Conservation (phyloP, 2,888 invertebrate species). For the Diadegma fenestrale region DNA sequence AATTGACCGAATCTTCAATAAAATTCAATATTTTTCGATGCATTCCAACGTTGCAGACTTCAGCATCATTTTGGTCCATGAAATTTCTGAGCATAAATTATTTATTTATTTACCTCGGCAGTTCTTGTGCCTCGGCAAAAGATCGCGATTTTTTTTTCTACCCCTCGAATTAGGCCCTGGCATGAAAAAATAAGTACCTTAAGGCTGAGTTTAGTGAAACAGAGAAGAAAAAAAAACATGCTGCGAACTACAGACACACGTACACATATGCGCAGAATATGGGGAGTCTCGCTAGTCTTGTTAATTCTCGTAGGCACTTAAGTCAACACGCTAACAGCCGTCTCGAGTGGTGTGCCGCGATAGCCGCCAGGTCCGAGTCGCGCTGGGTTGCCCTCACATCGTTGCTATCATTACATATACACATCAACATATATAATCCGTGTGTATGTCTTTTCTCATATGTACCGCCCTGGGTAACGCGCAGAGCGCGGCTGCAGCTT, state of each 20-base stretch:
- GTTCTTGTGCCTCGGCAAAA: background rate
- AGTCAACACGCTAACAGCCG: slow-evolving; percentile 80
- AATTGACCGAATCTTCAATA: too few species aligned
- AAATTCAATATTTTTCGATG: too few species aligned
- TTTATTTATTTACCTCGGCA: background rate
- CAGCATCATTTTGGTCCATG: too few species aligned
- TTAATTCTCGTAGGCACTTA: slow-evolving; percentile 79
- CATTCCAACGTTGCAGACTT: too few species aligned
- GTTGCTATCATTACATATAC: slow-evolving; percentile 52
- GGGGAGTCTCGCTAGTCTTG: slow-evolving; percentile 74
- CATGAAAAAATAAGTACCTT: slow-evolving; percentile 69
- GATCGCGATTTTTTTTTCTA: background rate
- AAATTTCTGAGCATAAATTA: background rate
- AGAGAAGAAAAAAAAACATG: slow-evolving; percentile 57
- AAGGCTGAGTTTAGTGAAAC: slow-evolving; percentile 62
- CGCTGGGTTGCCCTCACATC: slow-evolving; percentile 51
- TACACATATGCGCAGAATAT: slow-evolving; percentile 18
- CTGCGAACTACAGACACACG: slow-evolving; percentile 36
- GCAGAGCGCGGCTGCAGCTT: slow-evolving; percentile 1
- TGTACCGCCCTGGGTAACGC: slow-evolving; percentile 15
- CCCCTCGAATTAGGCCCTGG: background rate
- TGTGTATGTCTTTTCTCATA: slow-evolving; percentile 25
- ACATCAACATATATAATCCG: slow-evolving; percentile 28
- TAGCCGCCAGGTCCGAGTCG: slow-evolving; percentile 72
- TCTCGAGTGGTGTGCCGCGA: slow-evolving; percentile 79